A percentile compares a stretch with the other conserved stretches of the same genome.
phyloP scores from a whole-genome alignment of 1,140 invertebrate species.

The Lerema accius region DNA sequence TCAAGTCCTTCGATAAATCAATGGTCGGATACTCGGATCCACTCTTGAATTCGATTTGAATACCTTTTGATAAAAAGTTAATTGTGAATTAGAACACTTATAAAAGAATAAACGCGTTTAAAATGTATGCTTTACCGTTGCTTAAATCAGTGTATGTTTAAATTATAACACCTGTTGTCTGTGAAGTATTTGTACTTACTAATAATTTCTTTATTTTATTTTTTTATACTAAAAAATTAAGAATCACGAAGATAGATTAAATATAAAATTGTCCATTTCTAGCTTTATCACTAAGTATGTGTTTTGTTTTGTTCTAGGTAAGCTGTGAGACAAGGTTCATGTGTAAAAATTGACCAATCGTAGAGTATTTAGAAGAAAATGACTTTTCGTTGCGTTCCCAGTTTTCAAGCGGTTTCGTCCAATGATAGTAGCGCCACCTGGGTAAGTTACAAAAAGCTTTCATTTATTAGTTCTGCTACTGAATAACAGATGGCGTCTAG shows the following conservation, averaged over 20 bases:
- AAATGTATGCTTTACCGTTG: too few species aligned
- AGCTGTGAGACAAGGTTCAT: constrained; percentile 70
- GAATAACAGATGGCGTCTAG: constrained; percentile 43
- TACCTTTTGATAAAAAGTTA: constrained; percentile 29
- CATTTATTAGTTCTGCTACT: constrained; percentile 37
- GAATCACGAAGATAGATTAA: too few species aligned
- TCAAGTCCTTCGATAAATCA: constrained; percentile 35
- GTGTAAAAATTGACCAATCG: constrained; percentile 49
- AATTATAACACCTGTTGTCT: too few species aligned
- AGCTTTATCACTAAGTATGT: constrained; percentile 74
- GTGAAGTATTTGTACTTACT: too few species aligned
- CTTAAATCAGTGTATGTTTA: too few species aligned
- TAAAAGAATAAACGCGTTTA: constrained; percentile 9
- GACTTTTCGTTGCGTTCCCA: constrained; percentile 86
- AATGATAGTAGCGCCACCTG: constrained; percentile 86
- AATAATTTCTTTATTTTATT: too few species aligned
- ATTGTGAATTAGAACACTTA: constrained; percentile 26
- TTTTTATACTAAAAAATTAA: too few species aligned
- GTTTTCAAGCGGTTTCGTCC: constrained; percentile 85
- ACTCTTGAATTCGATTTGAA: constrained; percentile 28
- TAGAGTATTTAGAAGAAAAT: constrained; percentile 69
- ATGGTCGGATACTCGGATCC: constrained; percentile 28
- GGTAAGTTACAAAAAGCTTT: constrained; percentile 81
- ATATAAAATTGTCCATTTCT: too few species aligned
- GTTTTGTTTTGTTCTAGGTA: constrained; percentile 77